Base-by-base conservation (phyloP, 2,113 vertebrate genomes). In the Stigmatopora argus region DNA sequence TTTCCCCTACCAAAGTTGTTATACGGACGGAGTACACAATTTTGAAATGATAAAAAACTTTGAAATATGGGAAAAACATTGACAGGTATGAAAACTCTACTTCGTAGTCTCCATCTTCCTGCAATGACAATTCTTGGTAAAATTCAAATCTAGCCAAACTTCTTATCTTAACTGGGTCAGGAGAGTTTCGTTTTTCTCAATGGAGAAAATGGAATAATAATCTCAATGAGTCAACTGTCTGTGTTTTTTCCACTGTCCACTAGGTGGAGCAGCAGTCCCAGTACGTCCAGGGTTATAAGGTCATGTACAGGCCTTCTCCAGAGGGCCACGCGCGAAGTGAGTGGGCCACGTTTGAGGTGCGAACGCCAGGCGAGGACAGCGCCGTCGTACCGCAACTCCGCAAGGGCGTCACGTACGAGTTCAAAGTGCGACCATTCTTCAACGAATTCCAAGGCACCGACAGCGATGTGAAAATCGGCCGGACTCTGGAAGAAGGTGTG, bases 371-470 rank as follows among this genome's bases (percentile, higher is more conserved):
- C 52, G 96, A 98, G 84, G 94, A 97, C 78, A 95, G 92, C 0
- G 91, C 92, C 1, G 67, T 98, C 2, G 92, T 99, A 73, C 91
- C 94, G 0, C 94, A 96, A 78, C 94, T 99, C 48, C 93, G 89
- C 73, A 99, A 98, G 72, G 97, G 97, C 14, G 89, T 95, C 77
- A 95, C 92, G 74, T 99, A 99, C 0, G 94, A 99, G 88, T 95
- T 98, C 88, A 99, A 99, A 85, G 92, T 95, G 68, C 93, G 94
- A 17, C 96, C 97, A 23, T 99, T 97, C 87, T 99, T 99, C 90
- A 96, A 99, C 51, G 97, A 98, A 79, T 99, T 99, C 91, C 95
- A 97, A 89, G 97, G 97, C 78, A 94, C 96, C 34, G 97, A 99
- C 78, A 99, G 97, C 7, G 96, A 99, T 85, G 90, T 98, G 64